Evolutionary conservation across 92 coral and sea anemone species (phyloP), one percentile per base, ranked within the genome.

Genomic region (Pocillopora meandrina): DNA sequence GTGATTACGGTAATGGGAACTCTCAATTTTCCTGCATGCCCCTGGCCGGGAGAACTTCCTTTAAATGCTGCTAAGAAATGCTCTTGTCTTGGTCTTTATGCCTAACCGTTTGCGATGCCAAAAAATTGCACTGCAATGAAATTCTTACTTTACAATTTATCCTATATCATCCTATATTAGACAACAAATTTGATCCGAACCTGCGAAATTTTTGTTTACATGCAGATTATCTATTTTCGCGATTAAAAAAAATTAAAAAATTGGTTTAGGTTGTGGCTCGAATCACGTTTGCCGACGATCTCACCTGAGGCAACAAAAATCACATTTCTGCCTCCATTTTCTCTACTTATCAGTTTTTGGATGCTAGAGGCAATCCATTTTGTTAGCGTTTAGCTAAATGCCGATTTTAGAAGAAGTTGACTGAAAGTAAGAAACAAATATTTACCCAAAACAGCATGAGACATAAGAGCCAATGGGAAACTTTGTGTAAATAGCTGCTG

Each of bases 161-260:
- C 55, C 31, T 0, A 34, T 34, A 14, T 70, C 35, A 52, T 33
- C 36, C 34, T 10, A 68, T 68, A 19, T 31, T 3, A 16, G 11
- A 65, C 23, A 47, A 68, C 10, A 15, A 68, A 68, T 3, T 68
- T 14, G 52, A 33, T 68, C 47, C 13, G 5, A 12, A 68, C 33
- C 14, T 0, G 72, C 11, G 26, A 21, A 26, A 65, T 0, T 65
- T n/a, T 17, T n/a, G 14, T 16, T 13, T 13, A 64, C 1, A 69
- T 69, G 33, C 68, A 56, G 21, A 56, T 68, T 56, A 31, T 18
- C 18, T 1, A 64, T 80, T 56, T 34, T 67, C 33, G 56, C 56
- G 34, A 80, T 80, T 33, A 67, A 80, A 12, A 80, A 67, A 80
- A 56, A 68, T 26, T 34, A 13, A 65, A 49, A 52, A 1, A 67